Conservation (phyloP, 2,113 vertebrate species). For the Atherinomorus stipes region DNA sequence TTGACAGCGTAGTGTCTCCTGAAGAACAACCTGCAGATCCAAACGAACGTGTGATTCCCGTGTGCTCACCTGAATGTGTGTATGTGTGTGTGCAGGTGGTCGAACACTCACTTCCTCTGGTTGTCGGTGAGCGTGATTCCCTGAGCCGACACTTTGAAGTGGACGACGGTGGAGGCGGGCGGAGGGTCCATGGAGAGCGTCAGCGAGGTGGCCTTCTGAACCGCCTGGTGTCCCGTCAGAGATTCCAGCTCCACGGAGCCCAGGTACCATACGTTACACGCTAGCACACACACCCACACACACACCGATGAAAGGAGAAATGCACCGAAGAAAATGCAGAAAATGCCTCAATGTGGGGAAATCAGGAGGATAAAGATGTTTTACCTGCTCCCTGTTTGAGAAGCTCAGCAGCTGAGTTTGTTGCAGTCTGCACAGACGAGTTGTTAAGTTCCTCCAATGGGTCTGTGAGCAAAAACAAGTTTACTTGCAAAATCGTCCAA, state of each 20-base stretch:
- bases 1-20: slow-evolving; percentile 92
- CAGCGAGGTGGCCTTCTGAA: slow-evolving; percentile 90
- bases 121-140: slow-evolving; percentile 97
- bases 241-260: slow-evolving; percentile 95
- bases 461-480: slow-evolving; percentile 76
- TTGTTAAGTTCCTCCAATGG: slow-evolving; percentile 88
- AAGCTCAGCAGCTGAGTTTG: slow-evolving; percentile 93
- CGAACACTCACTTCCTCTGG: slow-evolving; percentile 91
- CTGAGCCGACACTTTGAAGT: slow-evolving; percentile 96
- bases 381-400: slow-evolving; percentile 96
- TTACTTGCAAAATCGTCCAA: background rate
- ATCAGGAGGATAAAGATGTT: background rate
- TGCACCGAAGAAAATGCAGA: background rate
- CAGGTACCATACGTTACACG: slow-evolving; percentile 96
- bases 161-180: slow-evolving; percentile 89
- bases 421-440: slow-evolving; percentile 83
- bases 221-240: slow-evolving; percentile 92
- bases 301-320: background rate
- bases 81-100: background rate
- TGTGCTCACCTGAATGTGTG: background rate
- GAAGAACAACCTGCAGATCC: slow-evolving; percentile 89
- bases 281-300: slow-evolving; percentile 64
- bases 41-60: background rate
- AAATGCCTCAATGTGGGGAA: background rate
- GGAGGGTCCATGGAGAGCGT: slow-evolving; percentile 86